phyloP scores from a whole-genome alignment of 2,113 vertebrate genomes.

The Silurus meridionalis region DNA sequence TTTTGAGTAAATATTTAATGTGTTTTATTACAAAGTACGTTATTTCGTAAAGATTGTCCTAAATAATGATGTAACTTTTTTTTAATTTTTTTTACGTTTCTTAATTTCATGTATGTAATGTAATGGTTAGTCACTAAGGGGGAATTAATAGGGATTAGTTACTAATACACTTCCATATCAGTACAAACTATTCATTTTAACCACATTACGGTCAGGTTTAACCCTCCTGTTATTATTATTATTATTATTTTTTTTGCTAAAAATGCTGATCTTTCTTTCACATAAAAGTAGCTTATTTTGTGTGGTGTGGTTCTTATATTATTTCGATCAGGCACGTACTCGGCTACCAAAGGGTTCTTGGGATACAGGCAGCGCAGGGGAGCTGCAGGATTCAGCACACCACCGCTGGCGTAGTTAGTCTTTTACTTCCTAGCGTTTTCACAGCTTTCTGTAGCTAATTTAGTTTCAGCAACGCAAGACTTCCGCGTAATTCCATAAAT shows the following conservation, averaged over 20 bases:
- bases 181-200: not conserved
- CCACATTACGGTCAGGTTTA: not conserved
- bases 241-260: too few relatives aligned
- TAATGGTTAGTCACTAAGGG: not conserved
- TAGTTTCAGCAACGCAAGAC: not conserved
- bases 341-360: not conserved
- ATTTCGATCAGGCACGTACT: not conserved
- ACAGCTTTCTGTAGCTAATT: not conserved
- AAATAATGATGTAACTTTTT: not conserved
- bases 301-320: not conserved
- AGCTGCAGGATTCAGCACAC: not conserved
- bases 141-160: not conserved
- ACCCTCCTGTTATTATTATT: not conserved
- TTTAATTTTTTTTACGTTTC: not conserved
- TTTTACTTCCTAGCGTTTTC: not conserved
- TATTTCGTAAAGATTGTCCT: not conserved
- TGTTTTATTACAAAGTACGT: not conserved
- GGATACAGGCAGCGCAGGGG: not conserved
- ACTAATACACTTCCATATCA: not conserved
- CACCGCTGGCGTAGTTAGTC: not conserved
- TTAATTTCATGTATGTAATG: not conserved
- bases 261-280: too few relatives aligned
- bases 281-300: not conserved
- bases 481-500: too few relatives aligned
- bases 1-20: not conserved